Conservation (phyloP, 2,113 vertebrate species). For the Archilochus colubris region DNA sequence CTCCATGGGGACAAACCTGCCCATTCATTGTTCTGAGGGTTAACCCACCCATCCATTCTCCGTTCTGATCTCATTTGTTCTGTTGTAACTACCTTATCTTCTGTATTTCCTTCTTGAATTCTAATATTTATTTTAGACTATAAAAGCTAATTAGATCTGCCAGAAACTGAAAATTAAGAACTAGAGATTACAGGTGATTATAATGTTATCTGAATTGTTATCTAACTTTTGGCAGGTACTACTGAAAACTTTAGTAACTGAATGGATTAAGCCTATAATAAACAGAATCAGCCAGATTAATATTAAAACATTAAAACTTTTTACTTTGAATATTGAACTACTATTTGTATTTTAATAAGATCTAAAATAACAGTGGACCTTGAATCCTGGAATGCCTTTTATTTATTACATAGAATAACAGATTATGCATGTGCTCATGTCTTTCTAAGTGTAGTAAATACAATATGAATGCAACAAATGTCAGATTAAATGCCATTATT, state of each 20-base stretch:
- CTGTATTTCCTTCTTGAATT: slow-evolving; percentile 26
- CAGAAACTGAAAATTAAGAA: slow-evolving; percentile 10
- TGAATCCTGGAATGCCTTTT: neutral
- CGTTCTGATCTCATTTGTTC: slow-evolving; percentile 18
- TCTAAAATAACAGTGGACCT: neutral
- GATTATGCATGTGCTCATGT: neutral
- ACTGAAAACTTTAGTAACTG: neutral
- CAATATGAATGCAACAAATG: neutral
- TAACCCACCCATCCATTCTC: slow-evolving; percentile 20
- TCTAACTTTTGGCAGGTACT: neutral
- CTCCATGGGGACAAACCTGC: neutral
- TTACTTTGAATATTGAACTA: neutral
- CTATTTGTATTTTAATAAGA: neutral
- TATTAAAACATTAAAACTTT: neutral
- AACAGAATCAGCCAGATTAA: neutral
- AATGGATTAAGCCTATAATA: neutral
- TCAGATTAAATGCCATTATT: neutral
- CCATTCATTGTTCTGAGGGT: slow-evolving; percentile 5
- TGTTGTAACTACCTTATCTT: slow-evolving; percentile 45
- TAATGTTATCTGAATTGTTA: slow-evolving; percentile 5
- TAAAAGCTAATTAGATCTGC: neutral
- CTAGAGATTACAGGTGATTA: neutral
- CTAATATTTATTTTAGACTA: slow-evolving; percentile 19
- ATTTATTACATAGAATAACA: neutral
- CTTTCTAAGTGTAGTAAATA: neutral